phyloP scores from a whole-genome alignment of 2,113 vertebrate species.

The Coptodon bakossiorum region DNA sequence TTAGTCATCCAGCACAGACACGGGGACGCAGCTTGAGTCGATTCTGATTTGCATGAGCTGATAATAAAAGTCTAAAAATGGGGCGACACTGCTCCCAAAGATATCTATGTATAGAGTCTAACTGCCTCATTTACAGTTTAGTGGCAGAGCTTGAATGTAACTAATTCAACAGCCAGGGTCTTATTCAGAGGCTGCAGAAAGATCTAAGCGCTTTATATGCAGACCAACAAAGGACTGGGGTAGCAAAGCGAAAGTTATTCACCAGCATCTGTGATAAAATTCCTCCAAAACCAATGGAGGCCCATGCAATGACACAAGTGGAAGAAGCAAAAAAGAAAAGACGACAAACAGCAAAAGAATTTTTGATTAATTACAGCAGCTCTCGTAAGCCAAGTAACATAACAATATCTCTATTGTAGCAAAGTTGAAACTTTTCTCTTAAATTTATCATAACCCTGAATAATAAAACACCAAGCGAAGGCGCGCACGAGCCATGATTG shows the following conservation, averaged over 20 bases:
- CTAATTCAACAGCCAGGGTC: slow-evolving; percentile 1
- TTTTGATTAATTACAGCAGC: slow-evolving; percentile 1
- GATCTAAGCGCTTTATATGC: not conserved
- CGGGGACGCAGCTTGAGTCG: slow-evolving; percentile 11
- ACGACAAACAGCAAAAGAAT: not conserved
- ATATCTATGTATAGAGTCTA: slow-evolving; percentile 24
- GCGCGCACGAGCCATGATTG: not conserved
- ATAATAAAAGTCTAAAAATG: slow-evolving; percentile 41
- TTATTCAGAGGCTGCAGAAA: not conserved
- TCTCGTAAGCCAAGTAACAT: not conserved
- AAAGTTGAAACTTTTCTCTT: not conserved
- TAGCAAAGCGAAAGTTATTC: slow-evolving; percentile 12
- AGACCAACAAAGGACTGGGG: slow-evolving; percentile 4
- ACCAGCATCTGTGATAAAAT: not conserved
- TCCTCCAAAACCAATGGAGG: not conserved
- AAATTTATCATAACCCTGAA: not conserved
- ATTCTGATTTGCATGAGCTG: slow-evolving; percentile 48
- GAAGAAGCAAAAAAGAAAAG: not conserved
- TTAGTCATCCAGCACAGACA: slow-evolving; percentile 32
- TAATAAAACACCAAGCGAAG: not conserved
- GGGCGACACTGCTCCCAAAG: not conserved
- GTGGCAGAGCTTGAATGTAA: slow-evolving; percentile 18
- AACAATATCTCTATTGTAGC: not conserved
- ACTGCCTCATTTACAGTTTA: slow-evolving; percentile 47
- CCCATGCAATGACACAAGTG: not conserved